phyloP scores from a whole-genome alignment of 2,797 vertebrate genomes.

The Momotus momota region DNA sequence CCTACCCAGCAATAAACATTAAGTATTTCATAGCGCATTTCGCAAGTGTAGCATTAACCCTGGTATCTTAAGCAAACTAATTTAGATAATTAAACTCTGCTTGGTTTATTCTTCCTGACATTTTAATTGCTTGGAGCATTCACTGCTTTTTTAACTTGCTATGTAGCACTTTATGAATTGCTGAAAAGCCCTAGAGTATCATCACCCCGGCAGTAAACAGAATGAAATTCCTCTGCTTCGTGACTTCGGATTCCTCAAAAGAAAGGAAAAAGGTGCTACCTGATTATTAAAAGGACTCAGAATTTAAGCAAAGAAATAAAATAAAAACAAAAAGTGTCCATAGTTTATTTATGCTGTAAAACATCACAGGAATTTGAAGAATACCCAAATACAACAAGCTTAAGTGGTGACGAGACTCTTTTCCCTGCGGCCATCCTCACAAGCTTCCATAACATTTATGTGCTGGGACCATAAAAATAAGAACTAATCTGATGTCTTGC shows the following conservation, averaged over 20 bases:
- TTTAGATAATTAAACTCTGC: constrained; percentile 22
- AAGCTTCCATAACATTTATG: background rate
- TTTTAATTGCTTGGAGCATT: constrained; percentile 19
- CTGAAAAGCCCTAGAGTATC: background rate
- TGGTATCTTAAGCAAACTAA: background rate
- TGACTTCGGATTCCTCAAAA: background rate
- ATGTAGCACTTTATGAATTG: background rate
- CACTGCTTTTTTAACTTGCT: background rate
- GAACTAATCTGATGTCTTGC: background rate
- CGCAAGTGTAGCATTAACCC: background rate
- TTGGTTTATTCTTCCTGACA: background rate
- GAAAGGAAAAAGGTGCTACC: background rate
- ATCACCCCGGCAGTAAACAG: background rate
- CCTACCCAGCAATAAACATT: background rate
- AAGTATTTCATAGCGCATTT: rapidly evolving
- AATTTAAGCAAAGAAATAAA: background rate
- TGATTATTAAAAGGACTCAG: background rate
- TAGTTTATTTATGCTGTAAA: background rate
- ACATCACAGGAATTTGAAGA: background rate
- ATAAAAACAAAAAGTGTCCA: background rate
- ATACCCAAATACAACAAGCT: background rate
- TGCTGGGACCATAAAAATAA: background rate
- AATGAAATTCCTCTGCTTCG: background rate
- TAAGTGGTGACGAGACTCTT: background rate
- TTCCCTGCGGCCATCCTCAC: background rate